Percentiles rank a stretch among this genome's conserved stretches.
Conservation (phyloP, 35 echinoderm and acorn worm genomes). For the Lytechinus variegatus region DNA sequence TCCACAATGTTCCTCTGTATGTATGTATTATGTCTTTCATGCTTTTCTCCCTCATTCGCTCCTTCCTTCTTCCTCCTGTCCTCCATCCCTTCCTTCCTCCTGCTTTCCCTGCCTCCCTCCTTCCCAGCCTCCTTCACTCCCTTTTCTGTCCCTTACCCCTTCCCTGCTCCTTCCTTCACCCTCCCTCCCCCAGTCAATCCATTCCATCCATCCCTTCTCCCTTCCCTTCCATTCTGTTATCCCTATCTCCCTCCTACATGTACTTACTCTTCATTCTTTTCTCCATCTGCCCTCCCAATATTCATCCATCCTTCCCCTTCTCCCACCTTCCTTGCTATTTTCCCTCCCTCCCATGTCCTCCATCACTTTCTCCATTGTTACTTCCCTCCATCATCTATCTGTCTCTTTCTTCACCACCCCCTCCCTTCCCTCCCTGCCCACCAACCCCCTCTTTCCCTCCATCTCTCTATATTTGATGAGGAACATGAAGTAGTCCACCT, state of each 20-base stretch:
- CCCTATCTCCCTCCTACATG: no score
- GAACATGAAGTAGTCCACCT: constrained; percentile 41
- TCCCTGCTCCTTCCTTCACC: no score
- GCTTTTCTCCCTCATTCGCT: no score
- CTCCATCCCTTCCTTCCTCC: no score
- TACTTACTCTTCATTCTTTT: no score
- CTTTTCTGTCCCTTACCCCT: no score
- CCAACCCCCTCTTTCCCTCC: neutral
- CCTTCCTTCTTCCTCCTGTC: no score
- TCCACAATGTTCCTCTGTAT: neutral
- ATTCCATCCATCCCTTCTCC: neutral
- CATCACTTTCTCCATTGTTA: neutral
- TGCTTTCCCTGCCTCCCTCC: no score
- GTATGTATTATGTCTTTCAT: neutral
- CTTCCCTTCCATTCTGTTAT: no score
- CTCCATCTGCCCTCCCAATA: no score
- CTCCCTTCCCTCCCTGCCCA: neutral
- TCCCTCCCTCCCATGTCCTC: neutral
- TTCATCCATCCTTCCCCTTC: no score
- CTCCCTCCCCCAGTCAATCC: neutral
- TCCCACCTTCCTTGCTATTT: neutral
- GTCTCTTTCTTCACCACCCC: neutral
- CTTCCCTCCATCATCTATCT: neutral
- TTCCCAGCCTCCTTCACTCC: no score
- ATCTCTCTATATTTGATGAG: neutral